Conservation (phyloP, 2,888 invertebrate genomes). For the Cosmorhoe ocellata region DNA sequence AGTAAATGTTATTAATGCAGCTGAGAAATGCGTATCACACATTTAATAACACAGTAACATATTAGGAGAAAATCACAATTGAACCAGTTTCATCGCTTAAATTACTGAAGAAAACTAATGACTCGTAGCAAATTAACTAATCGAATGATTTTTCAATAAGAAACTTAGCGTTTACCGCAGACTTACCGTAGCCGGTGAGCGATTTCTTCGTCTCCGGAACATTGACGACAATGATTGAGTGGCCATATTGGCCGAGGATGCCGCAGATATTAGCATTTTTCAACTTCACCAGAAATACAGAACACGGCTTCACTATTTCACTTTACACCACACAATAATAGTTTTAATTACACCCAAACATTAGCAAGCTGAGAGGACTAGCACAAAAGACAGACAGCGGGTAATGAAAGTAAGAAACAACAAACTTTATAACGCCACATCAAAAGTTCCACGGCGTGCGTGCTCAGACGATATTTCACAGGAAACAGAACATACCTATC, state of each 20-base stretch:
- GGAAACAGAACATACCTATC: constrained; percentile 45
- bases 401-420: constrained; percentile 35
- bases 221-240: constrained; percentile 64
- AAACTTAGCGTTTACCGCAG: constrained; percentile 13
- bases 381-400: constrained; percentile 22
- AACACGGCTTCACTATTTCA: constrained; percentile 11
- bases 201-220: constrained; percentile 60
- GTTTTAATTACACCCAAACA: constrained; percentile 23
- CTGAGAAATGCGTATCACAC: too few species aligned
- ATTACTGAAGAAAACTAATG: constrained; percentile 1
- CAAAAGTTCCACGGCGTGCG: constrained; percentile 46
- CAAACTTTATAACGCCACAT: constrained; percentile 39
- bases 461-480: constrained; percentile 38
- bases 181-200: constrained; percentile 55
- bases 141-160: constrained; percentile 5
- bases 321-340: constrained; percentile 12
- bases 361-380: constrained; percentile 22
- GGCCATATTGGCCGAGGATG: constrained; percentile 53
- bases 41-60: too few species aligned
- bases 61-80: neutral
- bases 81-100: neutral
- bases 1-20: too few species aligned
- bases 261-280: constrained; percentile 64
- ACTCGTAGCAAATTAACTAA: constrained; percentile 8
- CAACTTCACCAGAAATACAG: constrained; percentile 36